Evolutionary conservation across 1,140 invertebrate genomes (phyloP).

Genomic region (Riptortus pedestris): DNA sequence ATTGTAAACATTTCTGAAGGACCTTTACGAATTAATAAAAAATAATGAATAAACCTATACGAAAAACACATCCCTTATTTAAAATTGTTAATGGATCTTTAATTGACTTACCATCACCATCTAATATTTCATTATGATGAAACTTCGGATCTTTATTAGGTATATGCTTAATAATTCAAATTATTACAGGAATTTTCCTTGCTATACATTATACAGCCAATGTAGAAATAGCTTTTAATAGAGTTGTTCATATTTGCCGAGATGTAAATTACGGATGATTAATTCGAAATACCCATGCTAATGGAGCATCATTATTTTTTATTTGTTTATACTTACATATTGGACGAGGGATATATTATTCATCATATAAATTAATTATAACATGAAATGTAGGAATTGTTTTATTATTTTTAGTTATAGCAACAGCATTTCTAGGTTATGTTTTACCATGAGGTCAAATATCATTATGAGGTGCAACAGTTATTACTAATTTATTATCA

Average conservation of each 20-base stretch:
- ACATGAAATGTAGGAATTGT: conserved; percentile 21
- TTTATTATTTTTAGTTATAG: conserved; percentile 42
- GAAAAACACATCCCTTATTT: conserved; percentile 38
- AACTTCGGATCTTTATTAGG: conserved; percentile 47
- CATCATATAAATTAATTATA: conserved; percentile 13
- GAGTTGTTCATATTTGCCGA: conserved; percentile 34
- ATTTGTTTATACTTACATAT: conserved; percentile 19
- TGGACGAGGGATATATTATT: conserved; percentile 21
- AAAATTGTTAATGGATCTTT: conserved; percentile 44
- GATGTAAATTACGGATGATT: conserved; percentile 38
- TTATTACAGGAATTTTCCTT: conserved; percentile 48
- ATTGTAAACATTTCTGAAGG: conserved; percentile 38
- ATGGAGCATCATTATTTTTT: conserved; percentile 20
- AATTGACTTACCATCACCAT: conserved; percentile 44
- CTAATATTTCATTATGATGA: conserved; percentile 43
- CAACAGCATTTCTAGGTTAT: conserved; percentile 56
- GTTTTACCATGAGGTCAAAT: conserved; percentile 60
- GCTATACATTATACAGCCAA: conserved; percentile 48
- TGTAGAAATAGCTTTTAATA: conserved; percentile 45
- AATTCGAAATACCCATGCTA: conserved; percentile 44
- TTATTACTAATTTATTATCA: conserved; percentile 59
- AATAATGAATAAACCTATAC: conserved; percentile 40
- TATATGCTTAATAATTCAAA: conserved; percentile 48
- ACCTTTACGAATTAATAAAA: conserved; percentile 39
- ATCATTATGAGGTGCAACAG: conserved; percentile 58